A percentile compares a stretch with the other conserved stretches of the same genome.
Conservation (phyloP, 1,140 invertebrate genomes). For the Dendroctonus valens region DNA sequence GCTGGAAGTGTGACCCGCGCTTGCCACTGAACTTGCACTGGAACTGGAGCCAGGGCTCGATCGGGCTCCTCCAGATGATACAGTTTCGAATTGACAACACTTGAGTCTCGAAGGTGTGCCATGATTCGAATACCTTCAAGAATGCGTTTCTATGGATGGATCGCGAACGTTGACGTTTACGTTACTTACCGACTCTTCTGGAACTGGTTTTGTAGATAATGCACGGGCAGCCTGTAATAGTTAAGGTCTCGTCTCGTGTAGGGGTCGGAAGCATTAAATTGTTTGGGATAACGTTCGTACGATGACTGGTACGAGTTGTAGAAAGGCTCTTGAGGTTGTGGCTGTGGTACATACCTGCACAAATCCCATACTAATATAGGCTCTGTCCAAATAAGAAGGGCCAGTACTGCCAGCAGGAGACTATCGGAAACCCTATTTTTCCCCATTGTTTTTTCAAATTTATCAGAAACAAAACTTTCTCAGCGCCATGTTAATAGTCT, state of each 20-base stretch:
- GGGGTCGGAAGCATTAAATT: constrained; percentile 54
- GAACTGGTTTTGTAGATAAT: constrained; percentile 48
- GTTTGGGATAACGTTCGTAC: constrained; percentile 43
- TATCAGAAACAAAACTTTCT: not conserved
- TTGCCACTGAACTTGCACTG: constrained; percentile 49
- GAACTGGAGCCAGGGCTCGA: constrained; percentile 53
- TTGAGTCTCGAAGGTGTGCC: constrained; percentile 45
- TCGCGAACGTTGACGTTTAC: not conserved
- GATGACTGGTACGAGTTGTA: constrained; percentile 42
- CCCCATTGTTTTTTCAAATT: constrained; percentile 8
- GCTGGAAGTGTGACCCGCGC: constrained; percentile 39
- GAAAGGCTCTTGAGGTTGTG: constrained; percentile 46
- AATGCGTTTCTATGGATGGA: not conserved
- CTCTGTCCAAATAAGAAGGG: too few species aligned
- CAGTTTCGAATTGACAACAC: constrained; percentile 47
- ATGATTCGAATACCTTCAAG: constrained; percentile 38
- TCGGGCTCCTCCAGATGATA: constrained; percentile 38
- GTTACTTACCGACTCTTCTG: constrained; percentile 39
- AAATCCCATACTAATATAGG: constrained; percentile 1
- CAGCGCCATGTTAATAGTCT: not conserved
- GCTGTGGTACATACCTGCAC: constrained; percentile 56
- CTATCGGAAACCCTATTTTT: too few species aligned
- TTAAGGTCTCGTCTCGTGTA: constrained; percentile 61
- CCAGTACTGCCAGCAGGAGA: too few species aligned
- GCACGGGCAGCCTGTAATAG: constrained; percentile 59